phyloP scores from a whole-genome alignment of 2,113 vertebrate species.

The Murina feae region DNA sequence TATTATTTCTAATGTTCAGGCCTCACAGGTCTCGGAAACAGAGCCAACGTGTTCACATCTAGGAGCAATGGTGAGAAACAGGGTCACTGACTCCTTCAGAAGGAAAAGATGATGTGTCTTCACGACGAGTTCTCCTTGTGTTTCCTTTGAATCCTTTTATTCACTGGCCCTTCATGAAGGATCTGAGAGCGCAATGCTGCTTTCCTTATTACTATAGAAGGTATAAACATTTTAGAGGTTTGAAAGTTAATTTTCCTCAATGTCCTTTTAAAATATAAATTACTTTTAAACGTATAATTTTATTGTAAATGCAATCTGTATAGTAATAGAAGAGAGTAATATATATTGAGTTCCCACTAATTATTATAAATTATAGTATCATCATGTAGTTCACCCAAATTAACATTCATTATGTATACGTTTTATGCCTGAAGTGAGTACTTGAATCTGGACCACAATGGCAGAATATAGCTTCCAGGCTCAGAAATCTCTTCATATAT shows the following conservation, averaged over 20 bases:
- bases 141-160: neutral
- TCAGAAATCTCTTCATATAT: neutral
- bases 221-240: neutral
- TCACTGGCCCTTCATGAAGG: neutral
- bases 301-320: neutral
- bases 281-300: neutral
- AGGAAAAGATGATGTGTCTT: neutral
- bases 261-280: neutral
- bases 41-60: neutral
- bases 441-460: neutral
- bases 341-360: neutral
- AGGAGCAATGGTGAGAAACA: neutral
- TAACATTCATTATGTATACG: neutral
- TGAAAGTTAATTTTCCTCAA: neutral
- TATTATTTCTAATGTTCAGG: neutral
- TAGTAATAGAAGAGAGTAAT: neutral
- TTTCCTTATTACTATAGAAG: neutral
- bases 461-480: neutral
- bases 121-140: neutral
- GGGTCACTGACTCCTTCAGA: neutral
- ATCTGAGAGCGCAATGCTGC: neutral
- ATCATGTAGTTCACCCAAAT: neutral
- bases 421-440: neutral
- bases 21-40: neutral
- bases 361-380: neutral